Base-by-base conservation (phyloP, 2,797 vertebrate species). In the Varecia variegata region DNA sequence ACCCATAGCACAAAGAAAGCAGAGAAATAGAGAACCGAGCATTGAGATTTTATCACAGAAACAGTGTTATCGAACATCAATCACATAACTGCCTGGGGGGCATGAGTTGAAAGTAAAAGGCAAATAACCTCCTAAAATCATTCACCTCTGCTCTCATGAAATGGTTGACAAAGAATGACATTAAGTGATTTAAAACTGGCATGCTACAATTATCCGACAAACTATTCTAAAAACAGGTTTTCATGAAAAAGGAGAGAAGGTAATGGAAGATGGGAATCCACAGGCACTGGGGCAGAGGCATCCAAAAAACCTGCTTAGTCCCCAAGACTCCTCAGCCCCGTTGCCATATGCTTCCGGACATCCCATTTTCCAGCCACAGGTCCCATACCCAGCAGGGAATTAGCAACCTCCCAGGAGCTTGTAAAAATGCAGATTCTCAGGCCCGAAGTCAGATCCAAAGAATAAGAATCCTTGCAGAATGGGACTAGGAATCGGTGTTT, bases 221-320 rank as follows among this genome's bases (percentile, higher is more conserved):
- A 90, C 50, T 91, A 73, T 90, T 76, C 92, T 60, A 7, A 77
- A 94, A 96, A 94, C 76, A 94, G 68, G 81, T 79, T 98, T 98
- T 84, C 71, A 45, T 79, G 70, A 71, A 76, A 23, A 93, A 82
- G n/a, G 43, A 45, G 17, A 82, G 13, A 11, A 45, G 3, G 23
- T n/a, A 35, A 79, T 13, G 2, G 38, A 65, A 32, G 50, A 89
- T 7, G 13, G 30, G 14, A 15, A 4, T 15, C 27, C 74, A 85
- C 0, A 54, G 32, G 32, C 81, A 35, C 43, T 73, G 27, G 25
- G 35, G 71, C 32, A 76, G 56, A 94, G 1, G 13, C 3, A 70
- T 54, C 85, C 67, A 17, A 30, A 43, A 65, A 71, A 14, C 27
- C 58, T 89, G 27, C 52, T 93, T 23, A 18, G 60, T 62, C 9